A percentile compares a stretch with the other conserved stretches of the same genome.
These are phyloP conservation scores for Mesorhabditis spiculigera DNA, from an alignment of 2,888 invertebrate genomes.

Conservation along the genomic window DNA sequence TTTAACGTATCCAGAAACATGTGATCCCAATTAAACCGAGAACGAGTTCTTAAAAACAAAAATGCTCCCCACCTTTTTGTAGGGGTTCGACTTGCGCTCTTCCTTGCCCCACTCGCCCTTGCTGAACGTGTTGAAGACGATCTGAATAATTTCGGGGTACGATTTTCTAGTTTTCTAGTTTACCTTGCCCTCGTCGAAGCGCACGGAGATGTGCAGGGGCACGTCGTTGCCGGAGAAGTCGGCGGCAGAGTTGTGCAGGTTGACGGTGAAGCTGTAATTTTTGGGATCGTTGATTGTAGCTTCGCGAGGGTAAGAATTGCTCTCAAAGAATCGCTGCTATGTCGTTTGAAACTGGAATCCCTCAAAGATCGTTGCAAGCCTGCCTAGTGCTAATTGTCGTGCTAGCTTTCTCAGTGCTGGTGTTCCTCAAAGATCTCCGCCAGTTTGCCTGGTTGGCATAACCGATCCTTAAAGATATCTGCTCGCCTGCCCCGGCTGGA, in stretches of 20 bases:
- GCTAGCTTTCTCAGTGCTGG: no score
- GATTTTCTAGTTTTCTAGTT: neutral
- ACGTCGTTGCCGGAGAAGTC: constrained; percentile 57
- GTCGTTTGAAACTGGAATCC: no score
- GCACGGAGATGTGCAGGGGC: constrained; percentile 52
- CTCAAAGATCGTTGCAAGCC: no score
- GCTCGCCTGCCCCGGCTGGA: no score
- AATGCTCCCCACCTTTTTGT: constrained; percentile 32
- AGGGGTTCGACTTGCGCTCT: constrained; percentile 57
- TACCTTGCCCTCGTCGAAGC: constrained; percentile 49
- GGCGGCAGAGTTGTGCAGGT: constrained; percentile 49
- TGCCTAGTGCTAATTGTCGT: no score
- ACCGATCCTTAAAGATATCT: no score
- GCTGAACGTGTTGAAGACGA: constrained; percentile 55
- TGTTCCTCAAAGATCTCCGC: no score
- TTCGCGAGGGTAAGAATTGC: no score
- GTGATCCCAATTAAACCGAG: neutral
- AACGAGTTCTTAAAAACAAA: neutral
- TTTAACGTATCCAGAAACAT: neutral
- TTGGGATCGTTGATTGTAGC: no score
- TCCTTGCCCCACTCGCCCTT: constrained; percentile 59
- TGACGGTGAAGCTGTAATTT: constrained; percentile 50
- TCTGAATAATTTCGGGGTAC: constrained; percentile 13
- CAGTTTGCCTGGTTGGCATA: no score
- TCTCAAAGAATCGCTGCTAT: no score